Evolutionary conservation across 2,113 vertebrate genomes (phyloP).

Genomic region (Mirounga angustirostris): DNA sequence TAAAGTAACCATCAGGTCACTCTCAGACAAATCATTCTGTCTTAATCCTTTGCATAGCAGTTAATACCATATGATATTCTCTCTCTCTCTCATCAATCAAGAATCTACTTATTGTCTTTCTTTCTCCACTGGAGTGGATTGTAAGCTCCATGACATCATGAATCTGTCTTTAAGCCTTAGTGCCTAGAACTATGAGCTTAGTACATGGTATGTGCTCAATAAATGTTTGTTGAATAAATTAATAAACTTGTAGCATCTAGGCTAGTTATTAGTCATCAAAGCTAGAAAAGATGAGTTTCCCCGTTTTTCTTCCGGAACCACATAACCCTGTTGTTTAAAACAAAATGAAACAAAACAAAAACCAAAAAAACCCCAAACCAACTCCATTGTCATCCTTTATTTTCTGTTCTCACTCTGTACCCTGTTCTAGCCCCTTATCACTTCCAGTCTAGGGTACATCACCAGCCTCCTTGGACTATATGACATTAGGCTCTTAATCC

Average conservation of each 20-base stretch:
- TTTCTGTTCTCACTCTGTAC: not conserved
- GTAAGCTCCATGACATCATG: not conserved
- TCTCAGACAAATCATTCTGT: not conserved
- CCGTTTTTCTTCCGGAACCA: not conserved
- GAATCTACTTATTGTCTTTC: not conserved
- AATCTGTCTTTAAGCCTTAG: not conserved
- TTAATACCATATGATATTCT: not conserved
- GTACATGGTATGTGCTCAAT: not conserved
- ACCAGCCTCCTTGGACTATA: not conserved
- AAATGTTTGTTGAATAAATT: conserved; percentile 1
- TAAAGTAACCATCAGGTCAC: not conserved
- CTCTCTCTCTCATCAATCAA: not conserved
- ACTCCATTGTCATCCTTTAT: not conserved
- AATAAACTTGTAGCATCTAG: not conserved
- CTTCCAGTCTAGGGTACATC: not conserved
- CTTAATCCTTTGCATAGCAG: conserved; percentile 13
- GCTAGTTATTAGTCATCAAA: not conserved
- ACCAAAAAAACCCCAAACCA: not conserved
- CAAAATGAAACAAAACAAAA: not conserved
- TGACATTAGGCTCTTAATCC: not conserved
- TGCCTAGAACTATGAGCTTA: not conserved
- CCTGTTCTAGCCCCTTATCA: not conserved
- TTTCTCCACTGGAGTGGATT: not conserved
- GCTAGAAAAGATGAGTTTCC: not conserved
- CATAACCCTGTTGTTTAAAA: not conserved